Percentiles rank a stretch among this genome's conserved stretches.
phyloP scores from a whole-genome alignment of 1,140 invertebrate species.

The Olivierus martensii region DNA sequence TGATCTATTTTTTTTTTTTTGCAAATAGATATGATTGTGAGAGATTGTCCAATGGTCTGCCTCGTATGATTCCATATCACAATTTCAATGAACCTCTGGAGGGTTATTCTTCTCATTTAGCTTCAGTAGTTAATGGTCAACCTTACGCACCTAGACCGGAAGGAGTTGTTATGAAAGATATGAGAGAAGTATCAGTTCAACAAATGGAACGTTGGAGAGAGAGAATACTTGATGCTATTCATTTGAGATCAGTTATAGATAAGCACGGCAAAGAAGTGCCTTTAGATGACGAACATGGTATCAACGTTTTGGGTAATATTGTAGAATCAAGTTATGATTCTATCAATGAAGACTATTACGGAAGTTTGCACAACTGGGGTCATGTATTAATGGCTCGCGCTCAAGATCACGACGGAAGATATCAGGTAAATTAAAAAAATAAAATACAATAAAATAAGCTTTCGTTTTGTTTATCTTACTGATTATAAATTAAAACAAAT shows the following conservation, averaged over 20 bases:
- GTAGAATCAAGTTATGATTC: constrained; percentile 55
- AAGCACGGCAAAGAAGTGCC: constrained; percentile 22
- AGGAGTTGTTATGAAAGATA: constrained; percentile 33
- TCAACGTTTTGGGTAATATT: constrained; percentile 64
- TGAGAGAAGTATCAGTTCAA: constrained; percentile 18
- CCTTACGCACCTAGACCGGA: constrained; percentile 42
- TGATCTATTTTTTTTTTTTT: background rate
- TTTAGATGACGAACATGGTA: constrained; percentile 42
- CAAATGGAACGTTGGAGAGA: constrained; percentile 42
- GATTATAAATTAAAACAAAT: too few relatives aligned
- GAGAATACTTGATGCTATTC: constrained; percentile 55
- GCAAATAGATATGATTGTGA: constrained; percentile 32
- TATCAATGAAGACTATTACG: constrained; percentile 50
- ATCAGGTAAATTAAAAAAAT: constrained; percentile 7
- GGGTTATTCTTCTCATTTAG: constrained; percentile 43
- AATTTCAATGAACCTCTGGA: constrained; percentile 31
- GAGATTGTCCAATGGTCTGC: constrained; percentile 34
- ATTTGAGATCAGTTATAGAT: constrained; percentile 42
- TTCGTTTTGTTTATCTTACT: too few relatives aligned
- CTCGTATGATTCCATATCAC: constrained; percentile 29
- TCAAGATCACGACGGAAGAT: constrained; percentile 16
- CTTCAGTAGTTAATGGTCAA: constrained; percentile 45
- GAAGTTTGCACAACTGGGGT: constrained; percentile 49
- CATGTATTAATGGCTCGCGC: constrained; percentile 23
- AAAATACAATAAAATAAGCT: too few relatives aligned